Evolutionary conservation across 2,797 vertebrate genomes (phyloP).

Genomic region (Urocyon cinereoargenteus): DNA sequence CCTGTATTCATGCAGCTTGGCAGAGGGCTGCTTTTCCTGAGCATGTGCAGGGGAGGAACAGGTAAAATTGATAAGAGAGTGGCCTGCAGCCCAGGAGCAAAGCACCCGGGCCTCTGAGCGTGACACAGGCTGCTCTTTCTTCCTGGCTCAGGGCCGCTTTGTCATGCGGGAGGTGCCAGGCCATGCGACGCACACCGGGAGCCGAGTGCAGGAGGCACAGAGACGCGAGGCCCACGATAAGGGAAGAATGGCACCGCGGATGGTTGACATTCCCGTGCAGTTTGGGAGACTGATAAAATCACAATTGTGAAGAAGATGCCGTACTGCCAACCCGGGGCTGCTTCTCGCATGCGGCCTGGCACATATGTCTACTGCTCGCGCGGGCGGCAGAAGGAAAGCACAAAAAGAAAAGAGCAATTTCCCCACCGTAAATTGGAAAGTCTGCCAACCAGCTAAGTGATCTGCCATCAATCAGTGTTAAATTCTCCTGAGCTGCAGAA

Average conservation of each 20-base stretch:
- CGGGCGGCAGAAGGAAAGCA: conserved; percentile 90
- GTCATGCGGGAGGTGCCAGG: conserved; percentile 77
- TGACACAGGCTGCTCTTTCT: conserved; percentile 67
- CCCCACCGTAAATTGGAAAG: conserved; percentile 94
- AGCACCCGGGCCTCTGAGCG: conserved; percentile 53
- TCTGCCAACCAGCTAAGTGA: conserved; percentile 95
- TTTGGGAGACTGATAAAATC: conserved; percentile 89
- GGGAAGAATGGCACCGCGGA: conserved; percentile 75
- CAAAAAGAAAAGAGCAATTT: conserved; percentile 95
- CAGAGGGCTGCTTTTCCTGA: background rate
- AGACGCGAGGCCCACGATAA: conserved; percentile 84
- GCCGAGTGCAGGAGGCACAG: conserved; percentile 69
- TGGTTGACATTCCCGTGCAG: conserved; percentile 86
- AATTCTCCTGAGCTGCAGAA: conserved; percentile 93
- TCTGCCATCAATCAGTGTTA: conserved; percentile 96
- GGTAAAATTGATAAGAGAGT: background rate
- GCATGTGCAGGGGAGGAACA: background rate
- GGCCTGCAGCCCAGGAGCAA: background rate
- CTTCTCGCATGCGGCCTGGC: conserved; percentile 82
- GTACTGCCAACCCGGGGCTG: conserved; percentile 85
- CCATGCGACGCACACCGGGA: background rate
- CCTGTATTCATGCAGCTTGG: background rate
- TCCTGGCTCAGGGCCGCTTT: conserved; percentile 75
- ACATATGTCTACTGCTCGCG: conserved; percentile 87
- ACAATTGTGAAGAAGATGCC: conserved; percentile 87